Evolutionary conservation across 2,113 vertebrate species (phyloP), one percentile per base, ranked within the genome.

Genomic region (Carassius carassius): DNA sequence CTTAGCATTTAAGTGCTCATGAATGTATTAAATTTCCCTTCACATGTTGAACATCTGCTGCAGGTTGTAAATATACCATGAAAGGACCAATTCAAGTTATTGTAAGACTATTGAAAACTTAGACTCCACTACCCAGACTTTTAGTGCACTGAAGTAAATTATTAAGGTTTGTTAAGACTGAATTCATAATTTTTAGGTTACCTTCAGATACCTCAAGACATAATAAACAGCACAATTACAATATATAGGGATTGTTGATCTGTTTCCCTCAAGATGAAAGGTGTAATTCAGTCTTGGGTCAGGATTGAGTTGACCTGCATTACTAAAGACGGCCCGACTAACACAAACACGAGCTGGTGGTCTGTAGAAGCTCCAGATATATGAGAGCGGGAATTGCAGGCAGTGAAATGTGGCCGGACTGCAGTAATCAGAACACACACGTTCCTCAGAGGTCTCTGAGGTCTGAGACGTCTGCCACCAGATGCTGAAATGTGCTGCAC

Each of bases 361-460:
- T 29, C 25, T 56, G 49, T 21, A 35, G 74, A 54, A 25, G 13
- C 17, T 56, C 16, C 21, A n/a, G 6, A 62, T 21, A 60, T 21
- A 37, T 23, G 32, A 78, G 76, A 62, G 54, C 19, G n/a, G 56
- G 21, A 60, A 60, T n/a, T 58, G 19, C 19, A 58, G 56, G 54
- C 54, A 12, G 74, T 37, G 69, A 44, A 37, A 72, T 73, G 70
- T 47, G 17, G 72, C 72, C 12, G 5, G 12, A 13, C 70, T 25
- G 12, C 72, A 25, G 69, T 49, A 49, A 25, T 49, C 13, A 49
- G n/a, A 74, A 74, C 72, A 74, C 41, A 74, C 41, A 74, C 41
- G 21, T 73, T 11, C 70, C 21, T 73, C 70, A 14, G 72, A 49
- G 41, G n/a, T 23, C 70, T 29, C 29, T 29, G 44, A 44, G 5